Evolutionary conservation across 2,888 invertebrate genomes (phyloP).

Genomic region (Diarsia brunnea): DNA sequence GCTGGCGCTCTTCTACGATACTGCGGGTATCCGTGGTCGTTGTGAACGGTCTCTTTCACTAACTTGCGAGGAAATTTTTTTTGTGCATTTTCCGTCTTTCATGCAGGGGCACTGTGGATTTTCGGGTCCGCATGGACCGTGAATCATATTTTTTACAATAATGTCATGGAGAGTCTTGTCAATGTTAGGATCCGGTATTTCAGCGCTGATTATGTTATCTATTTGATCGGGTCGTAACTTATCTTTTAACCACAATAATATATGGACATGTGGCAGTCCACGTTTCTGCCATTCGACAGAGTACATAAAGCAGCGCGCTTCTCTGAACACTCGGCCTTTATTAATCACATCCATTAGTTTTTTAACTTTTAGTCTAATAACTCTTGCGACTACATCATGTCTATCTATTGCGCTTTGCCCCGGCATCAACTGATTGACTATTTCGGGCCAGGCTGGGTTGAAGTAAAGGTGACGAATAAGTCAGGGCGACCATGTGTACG

Average conservation of each 20-base stretch:
- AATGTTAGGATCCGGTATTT: no score
- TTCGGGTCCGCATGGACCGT: neutral
- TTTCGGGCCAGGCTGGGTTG: neutral
- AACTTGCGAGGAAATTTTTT: neutral
- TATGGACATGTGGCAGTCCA: neutral
- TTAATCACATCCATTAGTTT: neutral
- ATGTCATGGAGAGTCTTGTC: no score
- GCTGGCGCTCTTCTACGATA: neutral
- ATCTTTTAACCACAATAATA: no score
- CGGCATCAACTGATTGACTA: neutral
- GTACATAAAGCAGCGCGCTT: slow-evolving; percentile 1
- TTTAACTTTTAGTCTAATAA: no score
- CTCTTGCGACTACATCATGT: no score
- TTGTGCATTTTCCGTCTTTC: slow-evolving; percentile 1
- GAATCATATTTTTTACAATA: neutral
- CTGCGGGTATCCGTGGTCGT: neutral
- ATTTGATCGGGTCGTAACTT: neutral
- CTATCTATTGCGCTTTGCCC: no score
- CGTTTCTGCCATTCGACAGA: slow-evolving; percentile 10
- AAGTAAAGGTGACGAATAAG: no score
- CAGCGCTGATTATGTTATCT: no score
- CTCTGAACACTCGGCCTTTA: slow-evolving; percentile 4
- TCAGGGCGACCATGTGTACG: neutral
- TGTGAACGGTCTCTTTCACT: neutral
- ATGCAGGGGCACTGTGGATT: neutral